Evolutionary conservation across 1,140 invertebrate species (phyloP), one percentile per base, ranked within the genome.

Genomic region (Centruroides sculpturatus): DNA sequence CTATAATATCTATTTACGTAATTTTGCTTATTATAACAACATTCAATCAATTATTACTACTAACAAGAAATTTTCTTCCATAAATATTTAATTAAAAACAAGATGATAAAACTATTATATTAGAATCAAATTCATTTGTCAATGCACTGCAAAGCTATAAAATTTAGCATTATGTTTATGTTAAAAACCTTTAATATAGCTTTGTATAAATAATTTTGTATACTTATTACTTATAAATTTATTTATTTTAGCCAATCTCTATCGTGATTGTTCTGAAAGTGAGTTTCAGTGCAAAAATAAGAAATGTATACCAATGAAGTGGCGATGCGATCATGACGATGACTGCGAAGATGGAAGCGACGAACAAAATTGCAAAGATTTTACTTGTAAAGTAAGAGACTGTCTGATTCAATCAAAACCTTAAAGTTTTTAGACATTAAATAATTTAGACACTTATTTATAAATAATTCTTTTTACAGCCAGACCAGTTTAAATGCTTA

Each of bases 231-330:
- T 23, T 23, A 23, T 23, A 23, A 23, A 23, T 23, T 56, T 59
- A 60, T 52, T 62, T 47, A 34, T 68, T 68, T 6, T 60, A 74
- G 71, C 64, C 12, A 83, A 84, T n/a, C 79, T 81, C 34, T 96
- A 95, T 68, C 77, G 93, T 35, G 83, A 89, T 60, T 98, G 94
- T 70, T 93, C 91, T 0, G 92, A 97, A 71, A 93, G 89, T 0
- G 93, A 98, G 73, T 96, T 95, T 77, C 82, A 83, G 12, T 98
- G 94, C 72, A 80, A 74, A 35, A 97, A 96, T 70, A 85, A 89
- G 53, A 94, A 93, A 70, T 98, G 94, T 70, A 90, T 98, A 47
- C 91, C 90, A 0, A 71, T 66, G 66, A 69, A 74, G 52, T 81
- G 78, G 75, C 71, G 73, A 5, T 81, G 80, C 72, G 80, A 81